A percentile compares a stretch with the other conserved stretches of the same genome.
These are phyloP conservation scores for Drosophila equinoxialis DNA, from an alignment of 1,140 invertebrate species.

Conservation along the genomic window DNA sequence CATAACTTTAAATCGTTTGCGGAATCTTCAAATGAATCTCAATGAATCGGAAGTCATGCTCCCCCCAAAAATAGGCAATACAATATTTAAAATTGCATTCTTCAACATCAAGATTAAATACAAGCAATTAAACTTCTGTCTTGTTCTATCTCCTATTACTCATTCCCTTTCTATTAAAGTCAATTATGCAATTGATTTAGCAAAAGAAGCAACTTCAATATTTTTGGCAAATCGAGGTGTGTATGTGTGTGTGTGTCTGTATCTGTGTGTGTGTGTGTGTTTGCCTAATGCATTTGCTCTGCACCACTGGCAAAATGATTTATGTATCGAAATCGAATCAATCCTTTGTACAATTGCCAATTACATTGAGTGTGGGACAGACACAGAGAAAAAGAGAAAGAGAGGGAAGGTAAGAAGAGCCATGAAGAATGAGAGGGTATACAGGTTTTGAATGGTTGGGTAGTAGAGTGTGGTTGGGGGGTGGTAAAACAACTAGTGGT, in stretches of 20 bases:
- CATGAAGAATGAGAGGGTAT: conserved; percentile 1
- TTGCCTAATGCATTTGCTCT: conserved; percentile 2
- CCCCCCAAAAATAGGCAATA: too few relatives aligned
- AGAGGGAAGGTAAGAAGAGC: background rate
- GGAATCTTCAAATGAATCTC: too few relatives aligned
- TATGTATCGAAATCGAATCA: conserved; percentile 12
- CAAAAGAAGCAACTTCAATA: conserved; percentile 5
- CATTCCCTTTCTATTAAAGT: background rate
- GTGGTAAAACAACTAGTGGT: background rate
- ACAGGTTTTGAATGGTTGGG: background rate
- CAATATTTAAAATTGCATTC: too few relatives aligned
- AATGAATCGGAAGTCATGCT: too few relatives aligned
- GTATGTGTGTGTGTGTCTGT: background rate
- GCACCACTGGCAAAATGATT: conserved; percentile 7
- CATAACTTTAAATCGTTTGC: too few relatives aligned
- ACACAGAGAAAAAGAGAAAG: background rate
- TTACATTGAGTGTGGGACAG: conserved; percentile 4
- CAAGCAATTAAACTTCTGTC: background rate
- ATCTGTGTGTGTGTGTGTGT: background rate
- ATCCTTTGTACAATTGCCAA: conserved; percentile 10
- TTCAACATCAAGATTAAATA: background rate
- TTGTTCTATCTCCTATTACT: background rate
- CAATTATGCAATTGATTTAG: conserved; percentile 10
- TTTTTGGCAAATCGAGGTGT: conserved; percentile 1
- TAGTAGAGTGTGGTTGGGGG: background rate